Base-by-base conservation (phyloP, 2,888 invertebrate species). In the Diarsia dahlii region DNA sequence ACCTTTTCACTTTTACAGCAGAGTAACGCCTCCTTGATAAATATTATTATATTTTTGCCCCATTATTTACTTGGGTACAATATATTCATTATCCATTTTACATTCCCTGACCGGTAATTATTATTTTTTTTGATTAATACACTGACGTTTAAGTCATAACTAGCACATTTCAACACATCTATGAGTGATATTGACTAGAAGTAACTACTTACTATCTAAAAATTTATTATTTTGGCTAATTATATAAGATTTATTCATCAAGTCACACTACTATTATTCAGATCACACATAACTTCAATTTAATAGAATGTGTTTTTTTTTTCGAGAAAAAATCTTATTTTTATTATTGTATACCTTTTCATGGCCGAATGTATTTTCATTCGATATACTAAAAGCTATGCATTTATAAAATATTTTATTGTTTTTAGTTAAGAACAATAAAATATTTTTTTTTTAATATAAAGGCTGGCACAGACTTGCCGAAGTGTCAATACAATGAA, bases 171-270 rank as follows among this genome's bases (percentile, higher is more conserved):
- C 69, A 90, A 88, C 85, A 86, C 88, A 73, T 90, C 91, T 91
- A 92, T 84, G 81, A 89, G 87, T 89, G 88, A 88, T 90, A 90
- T 90, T 90, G 93, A 93, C 93, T 93, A 93, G 92, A 92, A 88
- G 78, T 90, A 88, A 80, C 88, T 92, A 91, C 85, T 86, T 88
- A 91, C 2, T 63, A 86, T 78, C 81, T 88, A 88, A 78, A 80
- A 87, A 84, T 84, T 78, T 74, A 87, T 88, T 89, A 87, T 91
- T 91, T 91, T 92, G 92, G 90, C 91, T 92, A 92, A 88, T 74
- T 63, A 63, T 58, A 74, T 81, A 83, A 84, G 76, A 87, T 70
- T 72, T 45, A 81, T 81, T 80, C 60, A 75, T 76, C 6, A 84
- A 89, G 78, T 78, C 70, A 84, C 81, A 73, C 77, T 87, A 87